Conservation (phyloP, 2,888 invertebrate genomes). For the Rhingia campestris region DNA sequence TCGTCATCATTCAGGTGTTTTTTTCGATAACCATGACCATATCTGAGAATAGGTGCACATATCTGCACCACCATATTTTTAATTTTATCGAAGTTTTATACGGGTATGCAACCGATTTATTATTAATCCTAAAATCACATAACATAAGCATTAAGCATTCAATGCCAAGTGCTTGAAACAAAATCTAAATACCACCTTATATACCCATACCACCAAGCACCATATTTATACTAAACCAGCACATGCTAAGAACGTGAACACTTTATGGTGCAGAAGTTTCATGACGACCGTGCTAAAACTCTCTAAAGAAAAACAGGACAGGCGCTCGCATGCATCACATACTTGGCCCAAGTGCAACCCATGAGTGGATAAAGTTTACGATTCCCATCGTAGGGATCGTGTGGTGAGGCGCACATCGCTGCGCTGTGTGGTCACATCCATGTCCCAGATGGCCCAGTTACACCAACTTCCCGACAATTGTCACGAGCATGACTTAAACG, state of each 20-base stretch:
- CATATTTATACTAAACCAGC: neutral
- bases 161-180: no score
- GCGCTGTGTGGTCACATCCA: slow-evolving; percentile 20
- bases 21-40: no score
- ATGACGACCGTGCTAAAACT: neutral
- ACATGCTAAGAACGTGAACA: slow-evolving; percentile 7
- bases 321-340: neutral
- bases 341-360: slow-evolving; percentile 3
- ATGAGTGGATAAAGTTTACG: slow-evolving; percentile 29
- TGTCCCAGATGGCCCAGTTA: slow-evolving; percentile 41
- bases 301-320: slow-evolving; percentile 17
- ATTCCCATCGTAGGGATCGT: slow-evolving; percentile 21
- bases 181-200: no score
- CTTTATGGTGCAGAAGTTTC: neutral
- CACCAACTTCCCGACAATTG: slow-evolving; percentile 34
- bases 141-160: no score
- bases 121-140: no score
- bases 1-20: no score
- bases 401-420: slow-evolving; percentile 10
- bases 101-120: no score
- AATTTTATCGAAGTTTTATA: no score
- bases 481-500: slow-evolving; percentile 25
- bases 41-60: no score
- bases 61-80: no score
- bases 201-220: neutral